These are phyloP conservation scores for Ephydatia muelleri DNA, from an alignment of 37 sponge, comb jelly and placozoan species.

Conservation along the genomic window DNA sequence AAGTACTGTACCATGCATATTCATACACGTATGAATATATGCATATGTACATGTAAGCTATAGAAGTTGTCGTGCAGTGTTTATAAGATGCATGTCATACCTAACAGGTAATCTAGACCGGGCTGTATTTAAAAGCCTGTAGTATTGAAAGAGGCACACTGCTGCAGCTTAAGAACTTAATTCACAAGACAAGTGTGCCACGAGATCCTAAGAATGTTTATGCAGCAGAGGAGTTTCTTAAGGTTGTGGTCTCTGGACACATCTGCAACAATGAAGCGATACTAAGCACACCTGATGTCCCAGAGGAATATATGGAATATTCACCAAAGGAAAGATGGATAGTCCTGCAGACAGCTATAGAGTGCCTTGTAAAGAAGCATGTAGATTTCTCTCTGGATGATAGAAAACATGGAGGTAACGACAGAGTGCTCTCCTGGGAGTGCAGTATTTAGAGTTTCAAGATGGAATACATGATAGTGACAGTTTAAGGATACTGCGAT, in stretches of 20 bases:
- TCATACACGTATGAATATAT: not conserved
- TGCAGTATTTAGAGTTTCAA: constrained; percentile 3
- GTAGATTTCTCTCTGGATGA: too few species aligned
- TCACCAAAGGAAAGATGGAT: not conserved
- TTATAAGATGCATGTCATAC: not conserved
- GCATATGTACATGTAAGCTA: too few species aligned
- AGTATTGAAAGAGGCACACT: constrained; percentile 5
- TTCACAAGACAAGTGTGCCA: too few species aligned
- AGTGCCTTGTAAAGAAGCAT: too few species aligned
- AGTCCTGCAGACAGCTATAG: not conserved
- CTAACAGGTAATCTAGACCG: not conserved
- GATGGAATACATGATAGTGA: constrained; percentile 20
- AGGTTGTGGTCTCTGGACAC: too few species aligned
- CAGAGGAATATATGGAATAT: not conserved
- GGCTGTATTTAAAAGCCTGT: not conserved
- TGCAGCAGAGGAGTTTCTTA: too few species aligned
- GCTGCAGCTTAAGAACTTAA: constrained; percentile 1
- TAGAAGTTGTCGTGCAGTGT: too few species aligned
- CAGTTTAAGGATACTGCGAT: too few species aligned
- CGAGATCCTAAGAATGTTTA: too few species aligned
- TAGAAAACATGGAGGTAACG: too few species aligned
- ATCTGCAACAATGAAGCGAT: not conserved
- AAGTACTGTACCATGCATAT: not conserved
- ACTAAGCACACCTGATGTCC: not conserved
- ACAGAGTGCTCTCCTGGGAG: not conserved